Conservation (phyloP, 2,797 vertebrate species). For the Artibeus jamaicensis region DNA sequence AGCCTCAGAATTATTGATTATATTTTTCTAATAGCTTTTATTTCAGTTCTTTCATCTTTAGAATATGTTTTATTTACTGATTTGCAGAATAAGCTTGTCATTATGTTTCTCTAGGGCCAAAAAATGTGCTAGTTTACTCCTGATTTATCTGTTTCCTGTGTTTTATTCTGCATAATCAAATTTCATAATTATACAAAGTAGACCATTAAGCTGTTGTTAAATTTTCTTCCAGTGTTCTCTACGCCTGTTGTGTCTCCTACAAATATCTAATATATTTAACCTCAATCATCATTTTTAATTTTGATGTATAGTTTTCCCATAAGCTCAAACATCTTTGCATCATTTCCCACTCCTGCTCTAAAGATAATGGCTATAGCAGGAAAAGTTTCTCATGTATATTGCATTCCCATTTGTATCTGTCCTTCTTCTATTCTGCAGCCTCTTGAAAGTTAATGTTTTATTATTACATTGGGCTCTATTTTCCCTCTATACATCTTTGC, state of each 20-base stretch:
- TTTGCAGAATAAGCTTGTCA: conserved; percentile 33
- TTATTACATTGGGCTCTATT: conserved; percentile 34
- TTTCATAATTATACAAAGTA: conserved; percentile 64
- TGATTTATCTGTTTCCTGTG: conserved; percentile 55
- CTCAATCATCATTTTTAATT: conserved; percentile 64
- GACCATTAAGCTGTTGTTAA: conserved; percentile 43
- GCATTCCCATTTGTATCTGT: conserved; percentile 16
- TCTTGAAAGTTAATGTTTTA: conserved; percentile 32
- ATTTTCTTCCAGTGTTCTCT: conserved; percentile 45
- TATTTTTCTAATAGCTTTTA: conserved; percentile 50
- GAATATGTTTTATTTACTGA: conserved; percentile 60
- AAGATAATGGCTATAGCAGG: conserved; percentile 25
- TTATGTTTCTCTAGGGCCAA: conserved; percentile 54
- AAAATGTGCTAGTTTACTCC: conserved; percentile 54
- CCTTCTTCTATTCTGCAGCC: conserved; percentile 28
- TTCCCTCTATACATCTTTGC: conserved; percentile 7
- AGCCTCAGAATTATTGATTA: conserved; percentile 45
- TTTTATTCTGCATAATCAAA: conserved; percentile 64
- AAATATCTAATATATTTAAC: conserved; percentile 63
- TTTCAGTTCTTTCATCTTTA: conserved; percentile 46
- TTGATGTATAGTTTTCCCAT: conserved; percentile 60
- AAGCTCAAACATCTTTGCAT: conserved; percentile 49
- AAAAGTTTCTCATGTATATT: conserved; percentile 56
- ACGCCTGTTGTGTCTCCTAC: background rate
- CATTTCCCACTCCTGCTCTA: conserved; percentile 56